A percentile compares a stretch with the other conserved stretches of the same genome.
Conservation (phyloP, 2,113 vertebrate genomes). For the Ceyx cyanopectus region DNA sequence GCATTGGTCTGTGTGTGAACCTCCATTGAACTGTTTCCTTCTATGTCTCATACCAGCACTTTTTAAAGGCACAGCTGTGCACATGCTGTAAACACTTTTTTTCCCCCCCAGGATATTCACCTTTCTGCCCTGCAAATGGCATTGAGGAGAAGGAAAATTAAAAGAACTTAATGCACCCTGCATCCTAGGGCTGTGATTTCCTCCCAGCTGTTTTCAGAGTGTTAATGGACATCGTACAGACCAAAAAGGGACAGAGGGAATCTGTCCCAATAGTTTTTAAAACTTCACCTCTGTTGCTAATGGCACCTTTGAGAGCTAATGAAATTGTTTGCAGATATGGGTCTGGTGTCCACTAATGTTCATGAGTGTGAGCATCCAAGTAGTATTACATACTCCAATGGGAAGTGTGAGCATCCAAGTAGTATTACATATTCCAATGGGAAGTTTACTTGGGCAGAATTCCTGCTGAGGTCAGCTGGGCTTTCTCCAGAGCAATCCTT, state of each 20-base stretch:
- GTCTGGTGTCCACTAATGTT: background rate
- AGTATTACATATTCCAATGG: background rate
- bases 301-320: conserved; percentile 11
- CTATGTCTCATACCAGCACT: background rate
- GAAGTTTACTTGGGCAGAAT: conserved; percentile 48
- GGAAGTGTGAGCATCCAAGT: background rate
- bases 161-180: background rate
- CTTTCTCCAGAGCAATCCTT: conserved; percentile 28
- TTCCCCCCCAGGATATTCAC: background rate
- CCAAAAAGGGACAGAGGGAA: background rate
- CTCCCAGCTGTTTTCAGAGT: background rate
- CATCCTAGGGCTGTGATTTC: background rate
- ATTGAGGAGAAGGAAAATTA: background rate
- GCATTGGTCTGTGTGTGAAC: background rate
- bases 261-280: conserved; percentile 3
- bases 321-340: background rate
- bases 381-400: background rate
- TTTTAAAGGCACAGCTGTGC: background rate
- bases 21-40: background rate
- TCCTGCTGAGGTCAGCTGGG: conserved; percentile 30
- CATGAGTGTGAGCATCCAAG: background rate
- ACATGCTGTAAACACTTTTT: background rate
- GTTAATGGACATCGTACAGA: background rate
- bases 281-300: background rate
- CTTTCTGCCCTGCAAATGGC: background rate